Evolutionary conservation across 23 tunicate genomes (phyloP).

Genomic region (Botrylloides violaceus): DNA sequence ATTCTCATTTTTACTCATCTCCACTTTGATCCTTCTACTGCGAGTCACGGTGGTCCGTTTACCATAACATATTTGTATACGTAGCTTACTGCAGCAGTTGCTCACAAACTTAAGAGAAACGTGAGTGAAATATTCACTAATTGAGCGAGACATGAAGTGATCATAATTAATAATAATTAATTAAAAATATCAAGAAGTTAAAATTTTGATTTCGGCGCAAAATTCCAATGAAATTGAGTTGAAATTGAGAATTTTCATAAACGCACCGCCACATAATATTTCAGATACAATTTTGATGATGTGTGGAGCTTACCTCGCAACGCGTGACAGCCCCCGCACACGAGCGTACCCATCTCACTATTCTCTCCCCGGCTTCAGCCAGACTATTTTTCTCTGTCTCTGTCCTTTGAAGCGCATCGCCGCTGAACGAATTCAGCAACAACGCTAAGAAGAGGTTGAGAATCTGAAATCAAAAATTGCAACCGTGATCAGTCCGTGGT

Average conservation of each 20-base stretch:
- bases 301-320: conserved; percentile 31
- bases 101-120: conserved; percentile 17
- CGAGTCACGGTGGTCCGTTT: not conserved
- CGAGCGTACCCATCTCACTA: conserved; percentile 36
- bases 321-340: not conserved
- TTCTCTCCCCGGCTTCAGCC: conserved; percentile 50
- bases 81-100: conserved; percentile 27
- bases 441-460: conserved; percentile 90
- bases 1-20: not conserved
- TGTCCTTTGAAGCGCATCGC: conserved; percentile 70
- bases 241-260: too few species aligned
- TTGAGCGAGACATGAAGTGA: too few species aligned
- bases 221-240: too few species aligned
- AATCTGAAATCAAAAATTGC: conserved; percentile 49
- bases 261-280: too few species aligned
- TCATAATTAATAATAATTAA: too few species aligned
- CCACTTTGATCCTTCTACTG: not conserved
- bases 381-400: conserved; percentile 51
- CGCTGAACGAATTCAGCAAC: conserved; percentile 89
- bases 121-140: too few species aligned
- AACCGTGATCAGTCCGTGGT: too few species aligned
- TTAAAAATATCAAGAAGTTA: too few species aligned
- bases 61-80: not conserved
- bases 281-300: too few species aligned
- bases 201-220: too few species aligned